Percentiles rank a stretch among this genome's conserved stretches.
phyloP scores from a whole-genome alignment of 1,140 invertebrate genomes.

The Bombyx mandarina region DNA sequence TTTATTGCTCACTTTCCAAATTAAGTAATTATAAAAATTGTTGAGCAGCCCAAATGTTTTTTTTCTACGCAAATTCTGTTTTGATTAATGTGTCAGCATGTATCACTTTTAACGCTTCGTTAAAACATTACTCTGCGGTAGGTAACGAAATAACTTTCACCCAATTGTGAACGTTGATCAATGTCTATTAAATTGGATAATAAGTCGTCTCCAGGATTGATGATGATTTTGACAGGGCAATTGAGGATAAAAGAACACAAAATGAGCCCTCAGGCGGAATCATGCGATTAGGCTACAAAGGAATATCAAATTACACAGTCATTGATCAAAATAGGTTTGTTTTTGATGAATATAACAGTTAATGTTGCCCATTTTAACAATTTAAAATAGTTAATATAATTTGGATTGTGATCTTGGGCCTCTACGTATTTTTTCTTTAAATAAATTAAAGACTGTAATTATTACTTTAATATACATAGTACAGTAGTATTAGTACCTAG shows the following conservation, averaged over 20 bases:
- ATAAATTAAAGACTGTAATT: background rate
- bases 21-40: too few relatives aligned
- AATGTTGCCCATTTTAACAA: background rate
- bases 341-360: too few relatives aligned
- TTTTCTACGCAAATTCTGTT: too few relatives aligned
- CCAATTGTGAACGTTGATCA: constrained; percentile 30
- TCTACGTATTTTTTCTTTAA: background rate
- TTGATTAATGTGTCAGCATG: too few relatives aligned
- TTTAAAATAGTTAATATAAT: background rate
- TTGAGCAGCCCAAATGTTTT: too few relatives aligned
- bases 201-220: constrained; percentile 23
- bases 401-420: background rate
- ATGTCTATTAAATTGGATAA: constrained; percentile 34
- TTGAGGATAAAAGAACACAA: constrained; percentile 22
- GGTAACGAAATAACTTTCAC: constrained; percentile 29
- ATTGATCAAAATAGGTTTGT: background rate
- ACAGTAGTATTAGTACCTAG: too few relatives aligned
- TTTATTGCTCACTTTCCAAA: too few relatives aligned
- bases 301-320: background rate
- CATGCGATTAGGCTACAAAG: background rate
- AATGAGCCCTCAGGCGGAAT: constrained; percentile 8
- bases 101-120: background rate
- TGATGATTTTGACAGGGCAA: constrained; percentile 47
- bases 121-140: constrained; percentile 3
- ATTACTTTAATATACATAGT: too few relatives aligned